Evolutionary conservation across 2,888 invertebrate species (phyloP), one percentile per base, ranked within the genome.

Genomic region (Meghimatium bilineatum): DNA sequence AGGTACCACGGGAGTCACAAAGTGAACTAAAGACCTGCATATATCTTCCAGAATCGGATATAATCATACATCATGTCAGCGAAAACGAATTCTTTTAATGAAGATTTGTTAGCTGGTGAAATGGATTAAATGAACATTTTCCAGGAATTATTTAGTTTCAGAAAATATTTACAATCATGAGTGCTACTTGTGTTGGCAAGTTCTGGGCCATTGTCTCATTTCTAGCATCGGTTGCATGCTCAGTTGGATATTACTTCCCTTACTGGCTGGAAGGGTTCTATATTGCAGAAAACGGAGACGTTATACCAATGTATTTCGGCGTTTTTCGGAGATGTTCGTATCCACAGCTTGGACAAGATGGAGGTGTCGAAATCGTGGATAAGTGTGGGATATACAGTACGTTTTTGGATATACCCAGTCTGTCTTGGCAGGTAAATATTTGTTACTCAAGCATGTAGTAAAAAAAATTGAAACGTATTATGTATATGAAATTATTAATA

Each of bases 321-420:
- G 95, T 95, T 85, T 96, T 96, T 93, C 94, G 96, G 69, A 94
- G 96, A 75, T 96, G 96, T 93, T 96, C 95, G 93, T 96, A 96
- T 91, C 96, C 96, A 26, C 92, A 94, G 86, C 93, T 95, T 85
- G 94, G 94, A 82, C 94, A 86, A 10, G 88, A 89, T 10, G 92
- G 91, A 6, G 71, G 85, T 12, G 92, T 95, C 34, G 95, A 95
- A 90, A 95, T 96, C 88, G 95, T 96, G 78, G 94, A 95, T 89
- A 95, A 95, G 92, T 96, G 96, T 91, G 96, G 96, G 63, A 94
- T 96, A 86, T 96, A 96, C 92, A 95, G 95, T 74, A 95, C 95
- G 93, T 96, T 96, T 92, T 94, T 94, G 94, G 96, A 96, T 90
- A 96, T 96, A 89, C 96, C 96, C 20, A 95, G 95, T 89, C 94